phyloP scores from a whole-genome alignment of 2,113 vertebrate species.

The Tangachromis dhanisi region DNA sequence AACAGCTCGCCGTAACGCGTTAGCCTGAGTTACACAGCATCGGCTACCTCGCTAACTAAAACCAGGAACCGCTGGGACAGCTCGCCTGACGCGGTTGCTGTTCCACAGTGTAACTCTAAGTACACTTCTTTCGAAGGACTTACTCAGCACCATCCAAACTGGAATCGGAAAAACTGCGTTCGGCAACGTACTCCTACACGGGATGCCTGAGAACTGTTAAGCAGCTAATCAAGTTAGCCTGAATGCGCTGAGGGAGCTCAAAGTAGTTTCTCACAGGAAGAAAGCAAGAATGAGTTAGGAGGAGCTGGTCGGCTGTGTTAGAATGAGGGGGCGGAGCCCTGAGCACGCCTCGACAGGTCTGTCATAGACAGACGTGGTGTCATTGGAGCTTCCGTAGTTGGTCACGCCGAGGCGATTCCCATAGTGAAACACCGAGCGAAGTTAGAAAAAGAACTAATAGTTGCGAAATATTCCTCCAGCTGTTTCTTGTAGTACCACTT shows the following conservation, averaged over 20 bases:
- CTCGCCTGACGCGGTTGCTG: neutral
- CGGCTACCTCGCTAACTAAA: neutral
- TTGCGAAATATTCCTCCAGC: neutral
- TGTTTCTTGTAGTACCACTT: neutral
- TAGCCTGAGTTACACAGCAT: accelerated
- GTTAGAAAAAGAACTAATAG: neutral
- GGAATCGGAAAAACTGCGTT: neutral
- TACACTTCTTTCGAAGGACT: neutral
- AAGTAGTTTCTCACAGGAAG: neutral
- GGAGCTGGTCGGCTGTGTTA: neutral
- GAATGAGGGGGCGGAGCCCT: neutral
- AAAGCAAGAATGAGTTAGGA: neutral
- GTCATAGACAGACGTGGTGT: neutral
- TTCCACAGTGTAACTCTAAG: neutral
- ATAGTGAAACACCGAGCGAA: neutral
- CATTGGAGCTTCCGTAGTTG: neutral
- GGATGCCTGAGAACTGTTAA: neutral
- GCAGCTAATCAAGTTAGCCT: neutral
- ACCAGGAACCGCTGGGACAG: neutral
- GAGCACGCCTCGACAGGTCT: accelerated
- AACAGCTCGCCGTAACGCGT: accelerated
- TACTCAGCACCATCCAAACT: neutral
- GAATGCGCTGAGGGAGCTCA: neutral
- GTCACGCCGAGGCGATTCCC: neutral
- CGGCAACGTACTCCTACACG: accelerated